Conservation (phyloP, 1,140 invertebrate species). For the Drosophila virilis region DNA sequence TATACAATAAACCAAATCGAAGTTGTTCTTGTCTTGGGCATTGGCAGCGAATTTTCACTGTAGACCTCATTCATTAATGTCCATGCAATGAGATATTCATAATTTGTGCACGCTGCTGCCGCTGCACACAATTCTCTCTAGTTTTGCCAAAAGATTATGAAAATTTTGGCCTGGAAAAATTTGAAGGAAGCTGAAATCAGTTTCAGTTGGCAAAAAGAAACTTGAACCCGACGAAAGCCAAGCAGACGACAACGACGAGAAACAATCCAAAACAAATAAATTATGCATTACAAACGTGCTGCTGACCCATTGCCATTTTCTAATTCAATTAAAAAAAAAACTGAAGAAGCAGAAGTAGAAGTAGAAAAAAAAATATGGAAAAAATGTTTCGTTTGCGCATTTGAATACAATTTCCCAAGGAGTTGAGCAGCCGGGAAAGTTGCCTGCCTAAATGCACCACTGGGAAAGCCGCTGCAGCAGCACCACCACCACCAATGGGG, state of each 20-base stretch:
- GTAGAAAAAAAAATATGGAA: constrained; percentile 9
- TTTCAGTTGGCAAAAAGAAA: constrained; percentile 30
- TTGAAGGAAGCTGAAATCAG: constrained; percentile 47
- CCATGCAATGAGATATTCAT: constrained; percentile 71
- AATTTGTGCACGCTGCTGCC: constrained; percentile 55
- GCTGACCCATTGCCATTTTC: constrained; percentile 84
- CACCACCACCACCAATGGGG: constrained; percentile 18
- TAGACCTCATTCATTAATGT: constrained; percentile 64
- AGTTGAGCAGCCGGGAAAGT: constrained; percentile 69
- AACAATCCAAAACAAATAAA: constrained; percentile 69
- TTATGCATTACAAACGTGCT: constrained; percentile 83
- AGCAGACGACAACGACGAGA: constrained; percentile 10
- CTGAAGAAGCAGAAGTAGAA: constrained; percentile 3
- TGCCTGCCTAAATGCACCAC: constrained; percentile 58
- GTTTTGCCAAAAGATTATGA: constrained; percentile 81
- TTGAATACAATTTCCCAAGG: constrained; percentile 80
- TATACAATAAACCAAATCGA: constrained; percentile 40
- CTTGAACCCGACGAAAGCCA: constrained; percentile 35
- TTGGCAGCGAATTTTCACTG: constrained; percentile 25
- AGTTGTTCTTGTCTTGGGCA: constrained; percentile 27
- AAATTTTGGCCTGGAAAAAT: constrained; percentile 81
- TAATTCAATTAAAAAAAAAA: constrained; percentile 81
- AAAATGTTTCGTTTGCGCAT: constrained; percentile 65
- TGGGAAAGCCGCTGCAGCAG: constrained; percentile 63
- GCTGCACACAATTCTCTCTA: constrained; percentile 53